Percentiles rank a stretch among this genome's conserved stretches.
These are phyloP conservation scores for Drosophila tristis DNA, from an alignment of 1,140 invertebrate genomes.

Conservation along the genomic window DNA sequence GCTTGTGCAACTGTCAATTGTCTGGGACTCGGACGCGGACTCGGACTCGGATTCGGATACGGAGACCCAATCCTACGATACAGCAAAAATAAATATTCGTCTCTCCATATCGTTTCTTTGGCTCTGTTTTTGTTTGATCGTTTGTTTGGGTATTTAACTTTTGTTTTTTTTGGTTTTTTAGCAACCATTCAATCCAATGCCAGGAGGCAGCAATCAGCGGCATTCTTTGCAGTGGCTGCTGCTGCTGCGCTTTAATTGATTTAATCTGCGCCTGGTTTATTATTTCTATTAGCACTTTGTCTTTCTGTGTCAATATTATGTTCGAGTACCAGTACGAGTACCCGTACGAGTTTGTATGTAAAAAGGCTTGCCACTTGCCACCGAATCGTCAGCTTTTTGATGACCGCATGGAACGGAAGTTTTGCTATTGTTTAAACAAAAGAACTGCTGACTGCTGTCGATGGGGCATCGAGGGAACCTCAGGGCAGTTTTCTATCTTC, in stretches of 20 bases:
- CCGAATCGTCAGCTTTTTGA: slow-evolving; percentile 38
- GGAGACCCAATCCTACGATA: background rate
- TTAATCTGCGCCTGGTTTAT: slow-evolving; percentile 75
- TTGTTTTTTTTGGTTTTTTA: slow-evolving; percentile 1
- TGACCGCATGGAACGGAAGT: slow-evolving; percentile 1
- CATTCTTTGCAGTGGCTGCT: slow-evolving; percentile 51
- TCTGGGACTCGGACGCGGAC: slow-evolving; percentile 30
- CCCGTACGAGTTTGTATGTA: slow-evolving; percentile 13
- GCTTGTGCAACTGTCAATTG: slow-evolving; percentile 71
- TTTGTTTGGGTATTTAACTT: slow-evolving; percentile 43
- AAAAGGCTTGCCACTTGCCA: slow-evolving; percentile 25
- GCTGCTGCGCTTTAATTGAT: slow-evolving; percentile 62
- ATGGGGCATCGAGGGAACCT: background rate
- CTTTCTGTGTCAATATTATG: slow-evolving; percentile 75
- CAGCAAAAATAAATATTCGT: slow-evolving; percentile 38
- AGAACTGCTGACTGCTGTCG: slow-evolving; percentile 30
- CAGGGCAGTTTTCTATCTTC: too few species aligned
- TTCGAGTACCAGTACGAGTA: slow-evolving; percentile 44
- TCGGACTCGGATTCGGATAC: slow-evolving; percentile 3
- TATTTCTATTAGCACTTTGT: slow-evolving; percentile 78
- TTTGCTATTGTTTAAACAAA: slow-evolving; percentile 30
- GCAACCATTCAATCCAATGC: slow-evolving; percentile 39
- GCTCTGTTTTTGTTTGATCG: slow-evolving; percentile 1
- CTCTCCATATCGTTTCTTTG: slow-evolving; percentile 6
- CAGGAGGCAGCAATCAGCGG: slow-evolving; percentile 49